Evolutionary conservation across 2,113 vertebrate genomes (phyloP).

Genomic region (Esox niger): DNA sequence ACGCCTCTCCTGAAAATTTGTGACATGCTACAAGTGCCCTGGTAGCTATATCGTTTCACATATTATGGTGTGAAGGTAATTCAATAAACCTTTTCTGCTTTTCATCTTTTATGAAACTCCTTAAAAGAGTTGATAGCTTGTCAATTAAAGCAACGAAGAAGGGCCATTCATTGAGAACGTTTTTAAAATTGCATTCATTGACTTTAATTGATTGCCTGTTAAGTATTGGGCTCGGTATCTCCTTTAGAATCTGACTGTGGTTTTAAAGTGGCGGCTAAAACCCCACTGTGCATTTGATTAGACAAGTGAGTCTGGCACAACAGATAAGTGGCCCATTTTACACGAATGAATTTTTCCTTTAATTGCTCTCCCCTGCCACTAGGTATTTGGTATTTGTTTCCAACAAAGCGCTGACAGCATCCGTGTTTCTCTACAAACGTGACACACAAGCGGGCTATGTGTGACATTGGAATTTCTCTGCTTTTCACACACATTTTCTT

Average conservation of each 20-base stretch:
- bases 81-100: neutral
- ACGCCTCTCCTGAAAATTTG: no score
- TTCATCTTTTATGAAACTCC: neutral
- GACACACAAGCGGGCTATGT: no score
- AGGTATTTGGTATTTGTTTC: neutral
- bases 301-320: neutral
- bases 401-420: neutral
- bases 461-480: neutral
- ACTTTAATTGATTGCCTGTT: neutral
- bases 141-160: neutral
- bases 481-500: neutral
- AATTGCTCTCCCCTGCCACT: neutral
- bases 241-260: neutral
- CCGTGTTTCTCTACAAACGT: neutral
- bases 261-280: neutral
- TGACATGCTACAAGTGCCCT: no score
- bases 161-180: neutral
- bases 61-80: neutral
- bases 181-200: neutral
- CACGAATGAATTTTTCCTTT: neutral
- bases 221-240: neutral
- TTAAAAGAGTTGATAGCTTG: neutral
- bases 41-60: no score
- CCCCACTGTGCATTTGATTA: neutral
- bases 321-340: neutral